Evolutionary conservation across 2,113 vertebrate species (phyloP).

Genomic region (Pedionomus torquatus): DNA sequence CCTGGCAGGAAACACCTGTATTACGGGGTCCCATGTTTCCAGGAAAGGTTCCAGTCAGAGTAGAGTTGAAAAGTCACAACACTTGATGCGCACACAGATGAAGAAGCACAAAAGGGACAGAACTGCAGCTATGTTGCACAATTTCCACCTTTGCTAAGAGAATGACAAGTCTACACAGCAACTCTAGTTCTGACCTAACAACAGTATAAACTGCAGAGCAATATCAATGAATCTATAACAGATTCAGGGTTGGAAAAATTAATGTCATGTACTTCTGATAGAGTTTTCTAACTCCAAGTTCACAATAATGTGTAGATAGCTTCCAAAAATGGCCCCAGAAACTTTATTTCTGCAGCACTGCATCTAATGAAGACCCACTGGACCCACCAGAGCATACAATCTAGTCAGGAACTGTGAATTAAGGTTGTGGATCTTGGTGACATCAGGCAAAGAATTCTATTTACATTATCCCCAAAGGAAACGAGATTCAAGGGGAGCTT

Average conservation of each 20-base stretch:
- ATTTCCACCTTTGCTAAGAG: not conserved
- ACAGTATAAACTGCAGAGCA: not conserved
- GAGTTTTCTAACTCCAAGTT: not conserved
- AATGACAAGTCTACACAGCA: not conserved
- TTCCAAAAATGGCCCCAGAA: not conserved
- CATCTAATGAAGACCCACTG: not conserved
- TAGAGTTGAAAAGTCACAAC: not conserved
- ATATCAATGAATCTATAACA: not conserved
- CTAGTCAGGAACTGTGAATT: not conserved
- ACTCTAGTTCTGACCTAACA: not conserved
- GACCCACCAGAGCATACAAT: not conserved
- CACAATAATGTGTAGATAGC: fast-evolving
- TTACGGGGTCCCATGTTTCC: not conserved
- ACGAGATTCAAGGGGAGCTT: not conserved
- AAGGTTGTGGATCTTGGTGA: not conserved
- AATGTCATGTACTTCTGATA: not conserved
- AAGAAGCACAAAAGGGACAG: not conserved
- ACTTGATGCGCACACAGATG: not conserved
- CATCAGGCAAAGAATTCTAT: not conserved
- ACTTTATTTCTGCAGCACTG: not conserved
- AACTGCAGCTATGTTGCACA: not conserved
- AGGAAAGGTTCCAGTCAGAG: not conserved
- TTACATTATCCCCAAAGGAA: not conserved
- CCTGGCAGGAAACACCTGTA: not conserved
- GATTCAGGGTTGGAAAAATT: not conserved